Evolutionary conservation across 2,888 invertebrate genomes (phyloP), one percentile per base, ranked within the genome.

Genomic region (Drosophila neonasuta): DNA sequence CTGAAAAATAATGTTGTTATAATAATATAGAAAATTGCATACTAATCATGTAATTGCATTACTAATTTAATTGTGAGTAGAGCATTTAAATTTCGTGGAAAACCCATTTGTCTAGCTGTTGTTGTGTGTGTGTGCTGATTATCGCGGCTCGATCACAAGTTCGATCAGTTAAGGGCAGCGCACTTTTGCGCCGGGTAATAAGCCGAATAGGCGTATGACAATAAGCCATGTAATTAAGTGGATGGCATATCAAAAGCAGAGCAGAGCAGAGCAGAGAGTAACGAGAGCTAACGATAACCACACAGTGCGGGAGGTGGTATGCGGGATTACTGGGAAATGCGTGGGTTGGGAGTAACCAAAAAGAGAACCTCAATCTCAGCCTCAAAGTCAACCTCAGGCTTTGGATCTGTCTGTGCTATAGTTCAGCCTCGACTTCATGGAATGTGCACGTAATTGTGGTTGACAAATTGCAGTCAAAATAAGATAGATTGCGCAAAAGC

Each of bases 391-490:
- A n/a, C 34, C 11, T 34, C 32, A 10, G 32, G 32, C 32, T 34
- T 34, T 34, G 34, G 11, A 36, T 36, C 6, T 10, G 32, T 36
- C 36, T 36, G 1, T 1, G 29, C 9, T 8, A 32, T 32, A 13
- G 32, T 9, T 45, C 41, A 42, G 45, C 34, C 44, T 55, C 52
- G 52, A 42, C 20, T 44, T 46, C n/a, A 50, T 45, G 76, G 67
- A 71, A 80, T 72, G 55, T 82, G 80, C 76, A 64, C 63, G 70
- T 83, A 87, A 83, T 87, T 83, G 74, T 69, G 65, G 68, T 78
- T 83, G 83, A 83, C 83, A 87, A 87, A 83, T 87, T 83, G 83
- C 84, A 86, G 86, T 87, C 87, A 76, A 80, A 76, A 78, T 77
- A 87, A 74, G 78, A 76, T 74, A 86, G 83, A 87, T 87, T 83